Percentiles rank a stretch among this genome's conserved stretches.
phyloP scores from a whole-genome alignment of 1,140 invertebrate genomes.

The Drosophila saltans region DNA sequence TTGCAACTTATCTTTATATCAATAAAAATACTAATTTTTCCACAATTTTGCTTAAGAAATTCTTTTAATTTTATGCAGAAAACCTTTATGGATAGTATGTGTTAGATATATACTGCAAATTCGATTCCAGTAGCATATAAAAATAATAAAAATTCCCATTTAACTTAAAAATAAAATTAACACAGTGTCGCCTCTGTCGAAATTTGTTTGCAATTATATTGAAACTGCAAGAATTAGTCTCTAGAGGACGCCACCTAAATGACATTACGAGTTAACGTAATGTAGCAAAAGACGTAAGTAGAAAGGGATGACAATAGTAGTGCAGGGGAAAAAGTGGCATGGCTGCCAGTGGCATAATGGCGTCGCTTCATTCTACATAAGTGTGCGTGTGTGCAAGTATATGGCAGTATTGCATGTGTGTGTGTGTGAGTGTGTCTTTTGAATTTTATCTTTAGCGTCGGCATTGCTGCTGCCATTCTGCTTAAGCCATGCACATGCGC shows the following conservation, averaged over 20 bases:
- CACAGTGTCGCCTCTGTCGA: not conserved
- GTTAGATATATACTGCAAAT: not conserved
- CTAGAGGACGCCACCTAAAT: not conserved
- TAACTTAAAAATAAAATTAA: not conserved
- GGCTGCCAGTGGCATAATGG: constrained; percentile 1
- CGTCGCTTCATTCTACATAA: not conserved
- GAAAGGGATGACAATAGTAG: not conserved
- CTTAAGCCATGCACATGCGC: constrained; percentile 35
- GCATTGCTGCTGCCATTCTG: constrained; percentile 15
- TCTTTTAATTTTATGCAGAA: not conserved
- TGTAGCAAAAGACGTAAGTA: not conserved
- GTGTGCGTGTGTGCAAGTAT: not conserved
- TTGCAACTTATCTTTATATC: too few species aligned
- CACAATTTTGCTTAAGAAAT: too few species aligned
- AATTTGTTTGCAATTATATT: not conserved
- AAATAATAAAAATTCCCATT: not conserved
- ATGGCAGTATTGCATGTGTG: not conserved
- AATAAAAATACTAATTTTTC: too few species aligned
- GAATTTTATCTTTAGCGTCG: constrained; percentile 37
- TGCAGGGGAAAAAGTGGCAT: constrained; percentile 6
- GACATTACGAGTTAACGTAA: not conserved
- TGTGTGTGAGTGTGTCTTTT: not conserved
- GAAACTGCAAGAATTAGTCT: not conserved
- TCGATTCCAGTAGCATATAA: not conserved
- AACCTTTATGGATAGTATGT: not conserved